These are phyloP conservation scores for Loxodonta africana DNA, from an alignment of 2,113 vertebrate species.

Conservation along the genomic window DNA sequence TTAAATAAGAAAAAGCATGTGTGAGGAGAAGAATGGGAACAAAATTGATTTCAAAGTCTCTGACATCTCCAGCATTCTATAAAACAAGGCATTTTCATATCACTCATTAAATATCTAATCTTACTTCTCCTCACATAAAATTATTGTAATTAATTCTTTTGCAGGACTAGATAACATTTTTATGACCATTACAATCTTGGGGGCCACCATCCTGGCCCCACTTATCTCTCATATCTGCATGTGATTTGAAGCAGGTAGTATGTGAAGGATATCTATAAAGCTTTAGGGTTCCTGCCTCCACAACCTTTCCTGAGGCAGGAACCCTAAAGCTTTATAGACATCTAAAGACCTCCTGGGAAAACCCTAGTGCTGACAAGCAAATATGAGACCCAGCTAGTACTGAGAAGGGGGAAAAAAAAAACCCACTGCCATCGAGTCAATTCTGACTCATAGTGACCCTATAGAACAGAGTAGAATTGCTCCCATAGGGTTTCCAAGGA, in stretches of 20 bases:
- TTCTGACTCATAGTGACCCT: too few relatives aligned
- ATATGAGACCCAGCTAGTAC: not conserved
- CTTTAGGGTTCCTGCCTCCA: too few relatives aligned
- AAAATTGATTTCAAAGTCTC: not conserved
- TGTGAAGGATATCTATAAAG: not conserved
- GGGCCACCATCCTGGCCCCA: not conserved
- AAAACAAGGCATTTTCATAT: not conserved
- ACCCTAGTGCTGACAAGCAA: not conserved
- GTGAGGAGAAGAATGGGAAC: not conserved
- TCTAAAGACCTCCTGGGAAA: not conserved
- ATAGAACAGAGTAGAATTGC: too few relatives aligned
- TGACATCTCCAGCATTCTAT: not conserved
- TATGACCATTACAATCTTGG: not conserved
- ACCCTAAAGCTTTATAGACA: not conserved
- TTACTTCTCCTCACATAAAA: not conserved
- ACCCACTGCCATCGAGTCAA: too few relatives aligned
- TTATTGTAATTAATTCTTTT: not conserved
- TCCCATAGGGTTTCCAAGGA: too few relatives aligned
- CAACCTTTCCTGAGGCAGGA: not conserved
- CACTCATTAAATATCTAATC: not conserved
- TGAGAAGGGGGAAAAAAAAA: too few relatives aligned
- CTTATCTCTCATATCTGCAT: not conserved
- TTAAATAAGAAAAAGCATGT: not conserved
- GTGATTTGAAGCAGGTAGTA: not conserved
- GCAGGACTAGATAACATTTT: not conserved